Evolutionary conservation across 2,888 invertebrate species (phyloP).

Genomic region (Acleris cristana): DNA sequence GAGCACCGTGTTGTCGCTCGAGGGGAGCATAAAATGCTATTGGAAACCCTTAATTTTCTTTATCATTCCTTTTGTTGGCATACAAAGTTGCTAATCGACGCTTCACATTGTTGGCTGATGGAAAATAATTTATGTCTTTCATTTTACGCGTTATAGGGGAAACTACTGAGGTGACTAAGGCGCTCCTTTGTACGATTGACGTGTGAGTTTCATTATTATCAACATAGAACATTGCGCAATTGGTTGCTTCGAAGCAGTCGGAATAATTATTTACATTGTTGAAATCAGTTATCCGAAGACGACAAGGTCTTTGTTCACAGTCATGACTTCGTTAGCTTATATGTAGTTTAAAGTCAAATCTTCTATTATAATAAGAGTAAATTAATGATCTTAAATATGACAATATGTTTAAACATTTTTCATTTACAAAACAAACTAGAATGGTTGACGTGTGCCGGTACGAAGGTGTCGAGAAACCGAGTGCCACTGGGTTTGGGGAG

Average conservation of each 20-base stretch:
- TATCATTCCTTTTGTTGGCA: slow-evolving; percentile 73
- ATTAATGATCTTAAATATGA: not conserved
- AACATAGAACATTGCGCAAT: slow-evolving; percentile 14
- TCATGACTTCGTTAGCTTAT: not conserved
- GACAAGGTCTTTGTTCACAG: slow-evolving; percentile 10
- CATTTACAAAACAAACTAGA: slow-evolving; percentile 31
- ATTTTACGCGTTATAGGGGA: slow-evolving; percentile 41
- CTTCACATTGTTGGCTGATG: slow-evolving; percentile 58
- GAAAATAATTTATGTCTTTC: slow-evolving; percentile 50
- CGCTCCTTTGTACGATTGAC: slow-evolving; percentile 37
- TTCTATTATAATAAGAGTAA: not conserved
- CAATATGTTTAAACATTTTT: not conserved
- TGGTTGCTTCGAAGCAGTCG: not conserved
- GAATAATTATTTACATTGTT: slow-evolving; percentile 12
- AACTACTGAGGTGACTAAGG: slow-evolving; percentile 39
- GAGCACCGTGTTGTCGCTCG: slow-evolving; percentile 74
- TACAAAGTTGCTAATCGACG: slow-evolving; percentile 71
- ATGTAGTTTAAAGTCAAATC: not conserved
- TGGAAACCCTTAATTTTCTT: slow-evolving; percentile 79
- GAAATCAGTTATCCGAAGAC: slow-evolving; percentile 1
- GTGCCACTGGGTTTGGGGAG: slow-evolving; percentile 72
- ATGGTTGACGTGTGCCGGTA: slow-evolving; percentile 41
- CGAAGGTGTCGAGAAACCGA: slow-evolving; percentile 75
- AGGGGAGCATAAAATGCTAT: slow-evolving; percentile 77
- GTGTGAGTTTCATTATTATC: slow-evolving; percentile 13